Evolutionary conservation across 2,888 invertebrate genomes (phyloP).

Genomic region (Horisme vitalbata): DNA sequence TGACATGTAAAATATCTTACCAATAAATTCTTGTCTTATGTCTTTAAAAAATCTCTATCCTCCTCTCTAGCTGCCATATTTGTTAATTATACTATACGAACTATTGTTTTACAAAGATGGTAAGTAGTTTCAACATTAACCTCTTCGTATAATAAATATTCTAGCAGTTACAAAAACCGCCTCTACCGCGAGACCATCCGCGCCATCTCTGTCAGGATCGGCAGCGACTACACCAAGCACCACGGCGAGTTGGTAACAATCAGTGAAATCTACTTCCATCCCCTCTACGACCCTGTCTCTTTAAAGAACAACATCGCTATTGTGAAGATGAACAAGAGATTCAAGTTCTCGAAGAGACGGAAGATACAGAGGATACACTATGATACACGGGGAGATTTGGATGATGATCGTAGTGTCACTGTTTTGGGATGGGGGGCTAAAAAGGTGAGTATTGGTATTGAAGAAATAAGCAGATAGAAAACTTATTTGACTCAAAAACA

Average conservation of each 20-base stretch:
- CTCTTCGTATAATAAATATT: constrained; percentile 19
- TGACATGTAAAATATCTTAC: too few relatives aligned
- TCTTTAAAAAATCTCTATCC: too few relatives aligned
- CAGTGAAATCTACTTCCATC: constrained; percentile 42
- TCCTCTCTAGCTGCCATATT: too few relatives aligned
- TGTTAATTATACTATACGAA: too few relatives aligned
- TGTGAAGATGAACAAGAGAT: constrained; percentile 32
- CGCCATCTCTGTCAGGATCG: constrained; percentile 40
- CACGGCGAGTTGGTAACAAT: constrained; percentile 41
- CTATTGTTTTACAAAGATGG: too few relatives aligned
- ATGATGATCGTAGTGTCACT: constrained; percentile 26
- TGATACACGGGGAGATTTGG: constrained; percentile 28
- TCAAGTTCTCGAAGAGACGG: constrained; percentile 27
- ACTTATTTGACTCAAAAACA: not conserved
- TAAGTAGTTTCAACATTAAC: too few relatives aligned
- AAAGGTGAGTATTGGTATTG: constrained; percentile 37
- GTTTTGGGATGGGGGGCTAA: constrained; percentile 54
- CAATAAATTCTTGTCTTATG: too few relatives aligned
- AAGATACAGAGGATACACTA: constrained; percentile 43
- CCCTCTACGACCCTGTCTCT: constrained; percentile 37
- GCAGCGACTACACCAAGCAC: constrained; percentile 39
- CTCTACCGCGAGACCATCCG: constrained; percentile 25
- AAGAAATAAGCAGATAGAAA: not conserved
- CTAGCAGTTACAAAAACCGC: constrained; percentile 39
- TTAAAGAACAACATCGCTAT: constrained; percentile 49